Evolutionary conservation across 2,888 invertebrate genomes (phyloP).

Genomic region (Pyrgus malvae): DNA sequence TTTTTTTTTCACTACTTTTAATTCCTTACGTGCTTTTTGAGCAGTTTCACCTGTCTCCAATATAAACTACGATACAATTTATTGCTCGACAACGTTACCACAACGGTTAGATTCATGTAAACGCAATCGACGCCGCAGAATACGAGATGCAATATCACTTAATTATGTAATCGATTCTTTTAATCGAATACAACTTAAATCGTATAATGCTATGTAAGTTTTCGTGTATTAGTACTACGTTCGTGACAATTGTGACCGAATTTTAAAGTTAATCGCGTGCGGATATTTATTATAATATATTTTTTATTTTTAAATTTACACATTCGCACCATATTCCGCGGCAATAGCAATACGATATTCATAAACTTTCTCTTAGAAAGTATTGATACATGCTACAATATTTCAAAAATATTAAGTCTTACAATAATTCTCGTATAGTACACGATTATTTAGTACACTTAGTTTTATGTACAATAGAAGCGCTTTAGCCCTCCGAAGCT

Average conservation of each 20-base stretch:
- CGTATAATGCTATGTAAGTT: slow-evolving; percentile 18
- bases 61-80: slow-evolving; percentile 47
- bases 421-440: slow-evolving; percentile 54
- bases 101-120: neutral
- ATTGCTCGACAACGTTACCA: slow-evolving; percentile 50
- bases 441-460: slow-evolving; percentile 38
- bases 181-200: slow-evolving; percentile 13
- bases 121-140: slow-evolving; percentile 18
- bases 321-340: slow-evolving; percentile 12
- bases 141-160: slow-evolving; percentile 8
- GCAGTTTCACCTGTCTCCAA: slow-evolving; percentile 64
- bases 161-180: slow-evolving; percentile 1
- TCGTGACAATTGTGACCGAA: slow-evolving; percentile 19
- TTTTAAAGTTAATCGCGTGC: slow-evolving; percentile 22
- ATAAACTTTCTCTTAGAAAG: slow-evolving; percentile 39
- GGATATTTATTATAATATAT: slow-evolving; percentile 6
- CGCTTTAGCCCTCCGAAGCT: slow-evolving; percentile 39
- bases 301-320: slow-evolving; percentile 4
- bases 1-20: slow-evolving; percentile 61
- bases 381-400: slow-evolving; percentile 57
- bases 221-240: slow-evolving; percentile 17
- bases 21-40: slow-evolving; percentile 77
- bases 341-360: slow-evolving; percentile 8
- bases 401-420: slow-evolving; percentile 73
- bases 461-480: slow-evolving; percentile 51